phyloP scores from a whole-genome alignment of 2,113 vertebrate genomes.

The Chiloscyllium plagiosum region DNA sequence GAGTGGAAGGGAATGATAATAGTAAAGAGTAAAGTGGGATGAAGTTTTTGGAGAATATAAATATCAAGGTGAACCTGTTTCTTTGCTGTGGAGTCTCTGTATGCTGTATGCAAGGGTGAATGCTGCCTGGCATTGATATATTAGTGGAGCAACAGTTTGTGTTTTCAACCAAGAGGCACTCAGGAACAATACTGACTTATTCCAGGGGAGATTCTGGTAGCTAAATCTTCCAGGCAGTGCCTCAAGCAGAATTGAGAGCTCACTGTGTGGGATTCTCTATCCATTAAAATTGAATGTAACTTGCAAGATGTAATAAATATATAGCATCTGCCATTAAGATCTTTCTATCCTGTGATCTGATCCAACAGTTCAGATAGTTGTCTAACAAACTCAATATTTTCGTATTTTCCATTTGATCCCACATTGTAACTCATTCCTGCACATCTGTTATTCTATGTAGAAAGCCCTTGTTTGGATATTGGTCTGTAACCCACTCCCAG shows the following conservation, averaged over 20 bases:
- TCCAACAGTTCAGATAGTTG: not conserved
- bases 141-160: not conserved
- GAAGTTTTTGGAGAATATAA: too few species aligned
- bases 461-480: too few species aligned
- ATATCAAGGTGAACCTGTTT: not conserved
- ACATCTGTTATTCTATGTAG: too few species aligned
- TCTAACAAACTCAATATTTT: not conserved
- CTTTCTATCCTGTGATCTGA: not conserved
- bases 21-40: not conserved
- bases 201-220: not conserved
- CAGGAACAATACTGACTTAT: not conserved
- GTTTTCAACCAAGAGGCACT: not conserved
- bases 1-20: not conserved
- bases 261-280: not conserved
- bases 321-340: not conserved
- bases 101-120: not conserved
- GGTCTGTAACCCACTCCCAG: too few species aligned
- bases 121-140: not conserved
- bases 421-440: not conserved
- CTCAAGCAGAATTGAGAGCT: not conserved
- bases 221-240: not conserved
- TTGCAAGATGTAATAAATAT: not conserved
- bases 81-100: not conserved
- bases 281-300: not conserved
- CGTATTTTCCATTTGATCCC: not conserved